Conservation (phyloP, 2,113 vertebrate genomes). For the Notarius lentiginosus region DNA sequence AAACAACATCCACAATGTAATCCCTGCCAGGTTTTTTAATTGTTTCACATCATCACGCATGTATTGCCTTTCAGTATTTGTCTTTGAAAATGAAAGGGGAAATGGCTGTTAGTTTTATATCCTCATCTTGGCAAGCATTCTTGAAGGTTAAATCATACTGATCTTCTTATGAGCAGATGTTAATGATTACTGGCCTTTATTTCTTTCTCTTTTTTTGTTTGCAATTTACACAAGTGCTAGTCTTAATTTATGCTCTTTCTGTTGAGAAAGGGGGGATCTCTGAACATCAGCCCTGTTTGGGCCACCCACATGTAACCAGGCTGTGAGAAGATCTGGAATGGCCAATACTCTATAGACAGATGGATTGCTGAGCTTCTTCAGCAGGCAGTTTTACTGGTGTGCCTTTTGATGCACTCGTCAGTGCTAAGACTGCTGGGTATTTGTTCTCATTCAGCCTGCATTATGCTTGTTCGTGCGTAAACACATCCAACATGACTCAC, state of each 20-base stretch:
- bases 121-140: background rate
- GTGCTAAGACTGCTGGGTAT: slow-evolving; percentile 30
- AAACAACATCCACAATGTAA: slow-evolving; percentile 4
- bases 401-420: slow-evolving; percentile 55
- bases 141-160: background rate
- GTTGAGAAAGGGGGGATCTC: slow-evolving; percentile 46
- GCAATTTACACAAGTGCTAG: background rate
- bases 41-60: background rate
- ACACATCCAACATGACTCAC: slow-evolving; percentile 63
- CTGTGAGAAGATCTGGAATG: slow-evolving; percentile 54
- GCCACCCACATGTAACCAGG: slow-evolving; percentile 63
- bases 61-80: slow-evolving; percentile 6
- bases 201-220: background rate
- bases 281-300: slow-evolving; percentile 64
- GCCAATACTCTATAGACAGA: slow-evolving; percentile 61
- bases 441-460: slow-evolving; percentile 57
- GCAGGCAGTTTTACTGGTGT: slow-evolving; percentile 60
- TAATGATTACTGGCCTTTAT: slow-evolving; percentile 10
- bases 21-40: slow-evolving; percentile 11
- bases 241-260: slow-evolving; percentile 22
- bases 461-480: slow-evolving; percentile 49
- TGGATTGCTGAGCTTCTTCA: slow-evolving; percentile 67
- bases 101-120: slow-evolving; percentile 19
- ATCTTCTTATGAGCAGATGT: slow-evolving; percentile 1
- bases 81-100: slow-evolving; percentile 24